Base-by-base conservation (phyloP, 2,113 vertebrate genomes). In the Lophius piscatorius region DNA sequence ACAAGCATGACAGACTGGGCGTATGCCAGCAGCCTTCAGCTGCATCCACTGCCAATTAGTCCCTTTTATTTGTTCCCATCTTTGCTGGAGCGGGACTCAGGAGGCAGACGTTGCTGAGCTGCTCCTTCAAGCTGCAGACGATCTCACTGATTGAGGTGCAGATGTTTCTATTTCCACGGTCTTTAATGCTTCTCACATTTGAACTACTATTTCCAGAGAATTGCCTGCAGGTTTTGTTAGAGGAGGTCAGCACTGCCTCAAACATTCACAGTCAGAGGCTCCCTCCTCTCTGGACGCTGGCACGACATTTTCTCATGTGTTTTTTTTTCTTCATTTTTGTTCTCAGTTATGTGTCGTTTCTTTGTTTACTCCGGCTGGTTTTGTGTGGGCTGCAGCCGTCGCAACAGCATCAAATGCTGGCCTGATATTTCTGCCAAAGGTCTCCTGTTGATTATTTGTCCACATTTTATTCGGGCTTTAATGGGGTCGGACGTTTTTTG, bases 31-130 rank as follows among this genome's bases (percentile, higher is more conserved):
- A 54, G 42, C 46, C 76, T 58, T 76, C 78, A 66, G 21, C 56
- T 74, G 54, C 31, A 34, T 77, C 74, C 51, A 45, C 69, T 88
- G 70, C 70, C 86, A 89, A 78, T 88, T 86, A 86, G 80, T 74
- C 61, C 60, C 9, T 67, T 87, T 84, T 69, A 74, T 76, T 89
- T 86, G 73, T 71, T 90, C 82, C 72, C 68, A 60, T 28, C n/a
- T n/a, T n/a, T n/a, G n/a, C n/a, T n/a, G n/a, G n/a, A n/a, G n/a
- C n/a, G n/a, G n/a, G n/a, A n/a, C n/a, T n/a, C n/a, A n/a, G n/a
- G n/a, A n/a, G n/a, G n/a, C n/a, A n/a, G n/a, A n/a, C n/a, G n/a
- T n/a, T n/a, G n/a, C n/a, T 78, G 40, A 20, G 41, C 46, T 48
- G 42, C 47, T 57, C 24, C 39, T 50, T 66, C 42, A 77, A 48